Conservation (phyloP, 2,797 vertebrate genomes). For the Nannoperca obscura region DNA sequence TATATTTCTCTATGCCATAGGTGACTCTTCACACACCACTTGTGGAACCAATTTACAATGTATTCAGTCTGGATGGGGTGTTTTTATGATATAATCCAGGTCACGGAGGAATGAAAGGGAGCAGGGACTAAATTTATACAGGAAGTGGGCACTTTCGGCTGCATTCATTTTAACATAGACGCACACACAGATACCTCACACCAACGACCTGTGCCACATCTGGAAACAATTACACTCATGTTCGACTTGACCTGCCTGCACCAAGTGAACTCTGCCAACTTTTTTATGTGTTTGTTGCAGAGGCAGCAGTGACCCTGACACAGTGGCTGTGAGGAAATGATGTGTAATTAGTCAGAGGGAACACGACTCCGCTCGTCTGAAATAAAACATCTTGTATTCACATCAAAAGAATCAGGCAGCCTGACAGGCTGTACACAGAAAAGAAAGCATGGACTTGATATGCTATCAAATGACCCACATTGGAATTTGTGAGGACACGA, state of each 20-base stretch:
- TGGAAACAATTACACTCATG: slow-evolving; percentile 95
- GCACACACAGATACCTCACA: slow-evolving; percentile 87
- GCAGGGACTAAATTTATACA: slow-evolving; percentile 92
- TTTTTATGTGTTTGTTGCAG: slow-evolving; percentile 88
- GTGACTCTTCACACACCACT: slow-evolving; percentile 5
- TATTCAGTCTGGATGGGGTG: slow-evolving; percentile 46
- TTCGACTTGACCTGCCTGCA: slow-evolving; percentile 95
- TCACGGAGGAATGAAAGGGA: slow-evolving; percentile 87
- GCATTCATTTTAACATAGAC: slow-evolving; percentile 89
- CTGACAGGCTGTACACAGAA: slow-evolving; percentile 31
- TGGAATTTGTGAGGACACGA: slow-evolving; percentile 61
- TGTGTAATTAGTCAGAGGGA: slow-evolving; percentile 90
- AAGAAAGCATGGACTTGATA: slow-evolving; percentile 23
- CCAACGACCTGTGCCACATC: slow-evolving; percentile 88
- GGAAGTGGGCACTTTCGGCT: slow-evolving; percentile 94
- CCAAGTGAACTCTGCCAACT: slow-evolving; percentile 91
- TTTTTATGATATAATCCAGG: slow-evolving; percentile 90
- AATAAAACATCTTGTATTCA: slow-evolving; percentile 66
- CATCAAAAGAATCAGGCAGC: slow-evolving; percentile 51
- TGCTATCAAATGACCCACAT: slow-evolving; percentile 59
- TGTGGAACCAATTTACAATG: slow-evolving; percentile 42
- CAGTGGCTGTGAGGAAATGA: slow-evolving; percentile 87
- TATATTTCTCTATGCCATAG: not conserved
- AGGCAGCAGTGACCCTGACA: slow-evolving; percentile 85
- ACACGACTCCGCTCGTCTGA: slow-evolving; percentile 76